phyloP scores from a whole-genome alignment of 35 echinoderm and acorn worm genomes.

The Stichopus chloronotus region DNA sequence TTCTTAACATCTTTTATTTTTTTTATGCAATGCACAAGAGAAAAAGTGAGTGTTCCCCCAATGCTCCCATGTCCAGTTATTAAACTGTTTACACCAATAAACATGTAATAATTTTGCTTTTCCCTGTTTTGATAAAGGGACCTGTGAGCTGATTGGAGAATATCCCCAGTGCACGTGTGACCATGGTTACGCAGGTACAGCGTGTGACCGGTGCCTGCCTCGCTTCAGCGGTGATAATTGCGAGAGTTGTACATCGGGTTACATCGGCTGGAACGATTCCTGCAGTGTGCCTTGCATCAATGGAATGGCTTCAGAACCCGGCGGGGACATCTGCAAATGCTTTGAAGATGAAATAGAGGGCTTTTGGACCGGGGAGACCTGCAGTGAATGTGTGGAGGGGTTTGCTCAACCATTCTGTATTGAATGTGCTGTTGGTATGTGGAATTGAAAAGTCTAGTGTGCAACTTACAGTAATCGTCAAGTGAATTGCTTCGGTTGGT shows the following conservation, averaged over 20 bases:
- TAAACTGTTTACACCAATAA: too few species aligned
- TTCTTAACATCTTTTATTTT: too few species aligned
- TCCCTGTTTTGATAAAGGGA: conserved; percentile 46
- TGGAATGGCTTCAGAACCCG: conserved; percentile 69
- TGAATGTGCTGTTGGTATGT: conserved; percentile 68
- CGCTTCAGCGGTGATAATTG: conserved; percentile 71
- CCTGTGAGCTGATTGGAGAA: conserved; percentile 62
- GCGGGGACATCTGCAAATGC: conserved; percentile 79
- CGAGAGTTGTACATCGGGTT: conserved; percentile 60
- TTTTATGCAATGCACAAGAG: too few species aligned
- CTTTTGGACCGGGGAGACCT: conserved; percentile 80
- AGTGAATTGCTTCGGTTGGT: too few species aligned
- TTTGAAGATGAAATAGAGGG: conserved; percentile 76
- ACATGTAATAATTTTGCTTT: not conserved
- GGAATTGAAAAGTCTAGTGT: not conserved
- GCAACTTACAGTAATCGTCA: too few species aligned
- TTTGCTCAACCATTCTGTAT: conserved; percentile 76
- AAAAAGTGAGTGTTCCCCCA: too few species aligned
- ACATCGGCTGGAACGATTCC: conserved; percentile 86
- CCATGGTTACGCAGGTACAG: conserved; percentile 78
- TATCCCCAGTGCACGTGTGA: conserved; percentile 72
- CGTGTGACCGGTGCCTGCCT: conserved; percentile 73
- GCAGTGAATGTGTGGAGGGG: conserved; percentile 76
- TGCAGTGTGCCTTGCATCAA: conserved; percentile 75
- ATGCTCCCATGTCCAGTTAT: too few species aligned